Conservation (phyloP, 1,140 invertebrate species). For the Vollenhovia emeryi region DNA sequence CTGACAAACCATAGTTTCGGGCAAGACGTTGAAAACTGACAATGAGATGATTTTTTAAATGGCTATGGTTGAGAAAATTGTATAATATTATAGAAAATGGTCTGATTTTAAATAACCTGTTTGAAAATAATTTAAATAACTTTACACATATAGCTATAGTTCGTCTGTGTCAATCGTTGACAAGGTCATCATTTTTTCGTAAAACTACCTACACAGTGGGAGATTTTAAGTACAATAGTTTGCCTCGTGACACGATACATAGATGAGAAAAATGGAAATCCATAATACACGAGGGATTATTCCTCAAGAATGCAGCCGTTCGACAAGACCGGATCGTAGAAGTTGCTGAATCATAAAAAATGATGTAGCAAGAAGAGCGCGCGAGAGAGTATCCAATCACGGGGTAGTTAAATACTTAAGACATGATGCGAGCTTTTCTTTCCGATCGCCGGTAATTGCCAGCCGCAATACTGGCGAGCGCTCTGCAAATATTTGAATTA, state of each 20-base stretch:
- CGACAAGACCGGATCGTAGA: constrained; percentile 53
- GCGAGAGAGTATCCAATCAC: neutral
- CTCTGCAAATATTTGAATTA: constrained; percentile 68
- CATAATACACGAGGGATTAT: neutral
- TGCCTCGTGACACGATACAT: neutral
- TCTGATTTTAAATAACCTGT: too few relatives aligned
- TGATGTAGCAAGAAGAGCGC: constrained; percentile 2
- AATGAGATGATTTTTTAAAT: too few relatives aligned
- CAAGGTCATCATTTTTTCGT: too few relatives aligned
- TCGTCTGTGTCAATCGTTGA: too few relatives aligned
- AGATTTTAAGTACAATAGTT: too few relatives aligned
- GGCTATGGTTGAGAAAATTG: too few relatives aligned
- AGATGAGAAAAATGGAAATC: neutral
- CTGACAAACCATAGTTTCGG: too few relatives aligned
- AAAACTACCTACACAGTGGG: neutral
- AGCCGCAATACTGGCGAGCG: constrained; percentile 63
- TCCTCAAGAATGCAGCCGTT: constrained; percentile 18
- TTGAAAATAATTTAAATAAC: too few relatives aligned
- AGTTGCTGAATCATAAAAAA: constrained; percentile 76
- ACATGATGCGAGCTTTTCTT: constrained; percentile 62
- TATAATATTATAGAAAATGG: too few relatives aligned
- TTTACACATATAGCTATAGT: too few relatives aligned
- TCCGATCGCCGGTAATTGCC: constrained; percentile 64
- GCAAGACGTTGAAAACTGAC: too few relatives aligned
- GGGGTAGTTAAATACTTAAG: constrained; percentile 24